A percentile compares a stretch with the other conserved stretches of the same genome.
Evolutionary conservation across 2,888 invertebrate species (phyloP).

Genomic region (Cheilosia impressa): DNA sequence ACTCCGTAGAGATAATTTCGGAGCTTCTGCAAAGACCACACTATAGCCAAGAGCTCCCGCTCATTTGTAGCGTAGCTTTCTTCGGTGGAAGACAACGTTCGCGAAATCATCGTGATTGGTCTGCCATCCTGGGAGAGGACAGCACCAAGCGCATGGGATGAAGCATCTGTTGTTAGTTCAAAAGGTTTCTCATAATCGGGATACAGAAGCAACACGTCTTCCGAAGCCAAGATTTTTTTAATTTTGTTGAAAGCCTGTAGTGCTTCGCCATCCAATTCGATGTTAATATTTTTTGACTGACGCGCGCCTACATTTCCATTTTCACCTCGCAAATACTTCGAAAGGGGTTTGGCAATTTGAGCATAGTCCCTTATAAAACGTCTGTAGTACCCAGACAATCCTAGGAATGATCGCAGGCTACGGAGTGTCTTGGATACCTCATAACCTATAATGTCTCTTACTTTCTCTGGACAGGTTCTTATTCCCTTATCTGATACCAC

Average conservation of each 20-base stretch:
- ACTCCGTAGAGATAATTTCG: slow-evolving; percentile 47
- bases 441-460: slow-evolving; percentile 9
- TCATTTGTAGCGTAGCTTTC: slow-evolving; percentile 53
- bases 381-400: too few species aligned
- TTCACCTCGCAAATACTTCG: slow-evolving; percentile 41
- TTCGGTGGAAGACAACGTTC: slow-evolving; percentile 27
- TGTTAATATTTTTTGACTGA: slow-evolving; percentile 49
- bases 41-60: slow-evolving; percentile 16
- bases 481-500: neutral
- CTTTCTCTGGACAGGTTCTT: slow-evolving; percentile 34
- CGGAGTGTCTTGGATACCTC: slow-evolving; percentile 21
- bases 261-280: slow-evolving; percentile 50
- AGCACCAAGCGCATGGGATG: slow-evolving; percentile 28
- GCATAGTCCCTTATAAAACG: too few species aligned
- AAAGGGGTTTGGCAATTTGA: neutral
- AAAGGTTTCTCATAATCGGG: slow-evolving; percentile 21
- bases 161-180: slow-evolving; percentile 35
- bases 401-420: slow-evolving; percentile 25
- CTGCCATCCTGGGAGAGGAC: slow-evolving; percentile 18
- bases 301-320: slow-evolving; percentile 25
- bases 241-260: slow-evolving; percentile 27
- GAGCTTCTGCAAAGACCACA: slow-evolving; percentile 47
- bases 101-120: slow-evolving; percentile 48
- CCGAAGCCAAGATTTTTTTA: too few species aligned
- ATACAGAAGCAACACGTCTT: neutral